A percentile compares a stretch with the other conserved stretches of the same genome.
These are phyloP conservation scores for Pasiphila rectangulata DNA, from an alignment of 2,888 invertebrate species.

Conservation along the genomic window DNA sequence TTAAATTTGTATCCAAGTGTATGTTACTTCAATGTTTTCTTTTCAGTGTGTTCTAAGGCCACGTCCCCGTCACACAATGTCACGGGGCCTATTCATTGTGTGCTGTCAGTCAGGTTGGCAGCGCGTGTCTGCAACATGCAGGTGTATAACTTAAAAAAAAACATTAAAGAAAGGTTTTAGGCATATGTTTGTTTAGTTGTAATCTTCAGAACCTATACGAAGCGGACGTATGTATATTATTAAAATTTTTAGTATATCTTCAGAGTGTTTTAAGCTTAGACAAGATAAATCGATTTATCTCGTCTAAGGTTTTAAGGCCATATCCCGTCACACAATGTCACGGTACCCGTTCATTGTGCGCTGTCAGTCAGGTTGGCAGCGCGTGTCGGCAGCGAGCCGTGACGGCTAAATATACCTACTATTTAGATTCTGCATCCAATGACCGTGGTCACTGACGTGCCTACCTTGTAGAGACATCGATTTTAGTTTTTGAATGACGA, in stretches of 20 bases:
- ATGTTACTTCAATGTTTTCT: too few relatives aligned
- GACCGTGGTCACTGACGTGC: constrained; percentile 24
- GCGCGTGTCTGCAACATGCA: constrained; percentile 43
- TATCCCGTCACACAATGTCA: constrained; percentile 54
- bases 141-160: too few relatives aligned
- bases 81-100: constrained; percentile 53
- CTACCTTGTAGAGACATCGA: too few relatives aligned
- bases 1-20: too few relatives aligned
- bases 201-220: too few relatives aligned
- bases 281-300: background rate
- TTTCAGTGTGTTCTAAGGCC: constrained; percentile 11
- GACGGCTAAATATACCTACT: constrained; percentile 39
- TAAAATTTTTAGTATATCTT: too few relatives aligned
- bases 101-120: constrained; percentile 29
- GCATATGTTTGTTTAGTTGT: too few relatives aligned
- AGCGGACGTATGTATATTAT: too few relatives aligned
- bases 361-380: constrained; percentile 33
- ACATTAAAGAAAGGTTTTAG: too few relatives aligned
- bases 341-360: constrained; percentile 48
- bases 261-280: too few relatives aligned
- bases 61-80: constrained; percentile 50
- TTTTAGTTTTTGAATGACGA: too few relatives aligned
- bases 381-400: constrained; percentile 45
- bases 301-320: constrained; percentile 4
- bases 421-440: constrained; percentile 37